These are phyloP conservation scores for Tetramorium parvispinum DNA, from an alignment of 1,140 invertebrate genomes.

Conservation along the genomic window DNA sequence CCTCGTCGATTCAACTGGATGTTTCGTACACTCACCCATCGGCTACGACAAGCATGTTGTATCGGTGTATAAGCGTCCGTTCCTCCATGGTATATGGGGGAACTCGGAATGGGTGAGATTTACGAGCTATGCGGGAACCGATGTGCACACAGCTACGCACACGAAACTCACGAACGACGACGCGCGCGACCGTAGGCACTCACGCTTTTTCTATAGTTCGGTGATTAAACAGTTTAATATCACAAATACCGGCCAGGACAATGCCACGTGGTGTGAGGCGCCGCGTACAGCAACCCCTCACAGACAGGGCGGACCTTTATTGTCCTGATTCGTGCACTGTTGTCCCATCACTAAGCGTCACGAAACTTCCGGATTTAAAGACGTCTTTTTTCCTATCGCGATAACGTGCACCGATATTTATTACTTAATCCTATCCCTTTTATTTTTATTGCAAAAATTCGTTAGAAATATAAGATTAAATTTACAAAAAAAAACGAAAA, in stretches of 20 bases:
- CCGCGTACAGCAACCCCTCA: conserved; percentile 19
- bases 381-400: background rate
- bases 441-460: background rate
- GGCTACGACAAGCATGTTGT: conserved; percentile 71
- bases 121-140: conserved; percentile 77
- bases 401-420: background rate
- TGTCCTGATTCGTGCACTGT: conserved; percentile 54
- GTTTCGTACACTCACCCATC: conserved; percentile 61
- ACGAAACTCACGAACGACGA: conserved; percentile 57
- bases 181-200: conserved; percentile 22
- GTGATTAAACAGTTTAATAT: conserved; percentile 81
- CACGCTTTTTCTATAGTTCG: conserved; percentile 76
- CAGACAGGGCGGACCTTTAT: conserved; percentile 61
- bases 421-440: background rate
- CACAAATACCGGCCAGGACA: conserved; percentile 75
- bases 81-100: conserved; percentile 34
- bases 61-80: conserved; percentile 74
- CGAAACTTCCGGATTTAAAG: conserved; percentile 48
- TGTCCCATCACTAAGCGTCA: conserved; percentile 56
- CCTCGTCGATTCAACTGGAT: conserved; percentile 61
- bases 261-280: conserved; percentile 64
- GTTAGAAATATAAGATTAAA: background rate
- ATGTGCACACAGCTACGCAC: conserved; percentile 42
- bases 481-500: background rate
- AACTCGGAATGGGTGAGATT: conserved; percentile 72